Base-by-base conservation (phyloP, 2,888 invertebrate genomes). In the Pristionchus mayeri region DNA sequence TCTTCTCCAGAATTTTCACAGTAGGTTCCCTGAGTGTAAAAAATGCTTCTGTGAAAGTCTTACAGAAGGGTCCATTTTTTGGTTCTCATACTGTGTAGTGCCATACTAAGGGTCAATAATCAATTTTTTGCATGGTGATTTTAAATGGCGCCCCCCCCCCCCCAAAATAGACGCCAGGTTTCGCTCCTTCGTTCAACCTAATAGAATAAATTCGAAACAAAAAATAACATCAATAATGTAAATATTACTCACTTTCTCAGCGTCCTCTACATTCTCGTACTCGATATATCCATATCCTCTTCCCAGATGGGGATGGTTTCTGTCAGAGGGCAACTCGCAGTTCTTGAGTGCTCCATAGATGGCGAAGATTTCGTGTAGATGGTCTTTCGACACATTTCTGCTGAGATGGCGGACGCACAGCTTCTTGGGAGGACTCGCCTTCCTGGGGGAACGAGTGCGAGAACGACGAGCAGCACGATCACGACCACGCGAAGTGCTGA, bases 211-310 rank as follows among this genome's bases (percentile, higher is more conserved):
- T 9, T 18, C 4, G n/a, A 54, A 13, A 16, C 11, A n/a, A 13
- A 54, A 13, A 44, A 44, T 44, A 44, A 44, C 6, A 44, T 6
- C 16, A 40, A 50, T n/a, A 75, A 75, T n/a, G 67, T 18, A 67
- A 83, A 2, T 21, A 9, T 16, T 24, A 81, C 50, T 30, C n/a
- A 86, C 87, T 86, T 97, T 97, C 93, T 98, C 98, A 30, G 98
- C 98, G 93, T 98, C 98, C 89, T 98, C 98, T 0, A 97, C 95
- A 84, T 95, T 96, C 88, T 95, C 96, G 94, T 96, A 99, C 92
- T 99, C 98, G 2, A 99, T 96, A 93, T 98, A 98, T 18, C 97
- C 97, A 93, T 96, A 96, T 0, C 98, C 97, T 44, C 96, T 95
- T n/a, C 96, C 96, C 89, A 96, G 95, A 92, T 96, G 96, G 0